These are phyloP conservation scores for Ennomos fuscantarius DNA, from an alignment of 2,888 invertebrate species.

Conservation along the genomic window DNA sequence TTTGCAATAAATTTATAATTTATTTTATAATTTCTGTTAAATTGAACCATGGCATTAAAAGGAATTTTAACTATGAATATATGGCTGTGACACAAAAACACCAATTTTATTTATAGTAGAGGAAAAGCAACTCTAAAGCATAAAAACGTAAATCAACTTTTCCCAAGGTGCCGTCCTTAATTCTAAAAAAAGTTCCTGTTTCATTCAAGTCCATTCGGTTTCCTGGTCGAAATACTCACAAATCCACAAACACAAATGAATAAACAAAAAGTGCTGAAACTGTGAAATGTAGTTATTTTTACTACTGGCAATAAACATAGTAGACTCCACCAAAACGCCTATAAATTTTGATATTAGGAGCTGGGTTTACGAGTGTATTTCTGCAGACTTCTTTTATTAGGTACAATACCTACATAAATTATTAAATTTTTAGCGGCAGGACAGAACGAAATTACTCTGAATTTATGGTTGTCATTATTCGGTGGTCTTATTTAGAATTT, in stretches of 20 bases:
- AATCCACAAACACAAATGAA: slow-evolving; percentile 22
- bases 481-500: too few species aligned
- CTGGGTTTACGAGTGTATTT: slow-evolving; percentile 43
- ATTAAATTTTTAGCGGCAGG: slow-evolving; percentile 21
- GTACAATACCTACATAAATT: slow-evolving; percentile 27
- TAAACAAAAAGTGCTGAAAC: slow-evolving; percentile 38
- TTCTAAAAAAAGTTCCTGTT: too few species aligned
- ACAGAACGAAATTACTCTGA: not conserved
- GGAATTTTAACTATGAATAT: too few species aligned
- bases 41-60: too few species aligned
- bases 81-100: too few species aligned
- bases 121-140: too few species aligned
- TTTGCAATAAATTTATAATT: too few species aligned
- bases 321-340: slow-evolving; percentile 27
- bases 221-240: slow-evolving; percentile 13
- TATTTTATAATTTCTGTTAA: too few species aligned
- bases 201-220: too few species aligned
- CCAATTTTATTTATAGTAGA: too few species aligned
- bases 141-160: too few species aligned
- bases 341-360: slow-evolving; percentile 46
- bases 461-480: not conserved
- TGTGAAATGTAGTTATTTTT: slow-evolving; percentile 40
- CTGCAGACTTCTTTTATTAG: slow-evolving; percentile 35
- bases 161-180: too few species aligned
- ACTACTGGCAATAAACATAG: slow-evolving; percentile 36